phyloP scores from a whole-genome alignment of 2,113 vertebrate species.

The Leptobrachium leishanense region DNA sequence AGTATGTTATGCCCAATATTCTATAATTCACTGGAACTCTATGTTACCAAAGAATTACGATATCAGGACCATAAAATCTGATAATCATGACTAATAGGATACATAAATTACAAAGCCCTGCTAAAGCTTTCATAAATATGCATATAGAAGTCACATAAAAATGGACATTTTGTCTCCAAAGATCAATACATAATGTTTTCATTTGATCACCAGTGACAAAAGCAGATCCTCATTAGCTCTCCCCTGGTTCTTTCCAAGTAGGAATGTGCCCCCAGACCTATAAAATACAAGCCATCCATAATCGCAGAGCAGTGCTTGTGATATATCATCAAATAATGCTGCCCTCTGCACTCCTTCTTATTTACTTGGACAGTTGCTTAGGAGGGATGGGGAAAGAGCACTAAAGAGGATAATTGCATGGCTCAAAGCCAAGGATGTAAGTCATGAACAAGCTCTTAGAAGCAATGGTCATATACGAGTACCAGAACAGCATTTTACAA shows the following conservation, averaged over 20 bases:
- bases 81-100: slow-evolving; percentile 27
- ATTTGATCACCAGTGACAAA: slow-evolving; percentile 2
- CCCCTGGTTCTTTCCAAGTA: slow-evolving; percentile 18
- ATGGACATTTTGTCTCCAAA: slow-evolving; percentile 24
- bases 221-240: neutral
- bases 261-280: neutral
- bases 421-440: slow-evolving; percentile 8
- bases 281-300: slow-evolving; percentile 6
- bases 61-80: no score
- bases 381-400: slow-evolving; percentile 1
- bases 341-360: neutral
- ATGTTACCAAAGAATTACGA: no score
- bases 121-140: slow-evolving; percentile 7
- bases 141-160: slow-evolving; percentile 4
- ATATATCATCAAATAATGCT: slow-evolving; percentile 24
- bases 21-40: no score
- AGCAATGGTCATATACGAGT: neutral
- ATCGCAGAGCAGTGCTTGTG: neutral
- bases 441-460: slow-evolving; percentile 5
- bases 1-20: no score
- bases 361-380: slow-evolving; percentile 16
- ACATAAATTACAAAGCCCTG: slow-evolving; percentile 17
- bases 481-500: no score
- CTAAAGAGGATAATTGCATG: slow-evolving; percentile 28
- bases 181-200: slow-evolving; percentile 7